These are phyloP conservation scores for Rotaria macrura DNA, from an alignment of 2,888 invertebrate species.

Conservation along the genomic window DNA sequence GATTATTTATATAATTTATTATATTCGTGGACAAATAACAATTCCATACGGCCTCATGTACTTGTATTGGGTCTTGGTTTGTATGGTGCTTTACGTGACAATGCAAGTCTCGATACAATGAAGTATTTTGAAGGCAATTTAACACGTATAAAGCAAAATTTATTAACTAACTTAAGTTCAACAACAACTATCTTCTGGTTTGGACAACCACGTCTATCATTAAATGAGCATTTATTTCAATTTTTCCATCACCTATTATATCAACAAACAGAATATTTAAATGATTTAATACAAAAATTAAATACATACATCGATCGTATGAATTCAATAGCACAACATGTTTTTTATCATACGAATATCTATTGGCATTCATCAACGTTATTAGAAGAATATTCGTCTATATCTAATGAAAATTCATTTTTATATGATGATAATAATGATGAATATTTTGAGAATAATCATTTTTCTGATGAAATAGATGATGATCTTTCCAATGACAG, in stretches of 20 bases:
- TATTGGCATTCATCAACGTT: slow-evolving; percentile 18
- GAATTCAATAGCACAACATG: not conserved
- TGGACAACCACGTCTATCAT: not conserved
- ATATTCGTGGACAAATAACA: slow-evolving; percentile 11
- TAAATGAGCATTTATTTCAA: slow-evolving; percentile 3
- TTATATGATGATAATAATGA: slow-evolving; percentile 14
- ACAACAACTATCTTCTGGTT: not conserved
- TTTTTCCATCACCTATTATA: not conserved
- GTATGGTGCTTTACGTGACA: not conserved
- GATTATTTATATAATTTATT: slow-evolving; percentile 8
- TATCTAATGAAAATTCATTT: not conserved
- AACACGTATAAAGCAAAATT: not conserved
- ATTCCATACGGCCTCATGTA: not conserved
- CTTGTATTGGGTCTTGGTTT: not conserved
- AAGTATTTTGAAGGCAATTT: not conserved
- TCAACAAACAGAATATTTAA: not conserved
- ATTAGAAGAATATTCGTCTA: not conserved
- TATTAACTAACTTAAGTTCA: slow-evolving; percentile 5
- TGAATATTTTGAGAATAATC: not conserved
- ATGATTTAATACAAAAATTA: not conserved
- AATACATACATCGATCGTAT: not conserved
- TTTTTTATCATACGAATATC: not conserved
- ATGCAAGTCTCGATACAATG: not conserved
- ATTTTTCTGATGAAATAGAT: not conserved
- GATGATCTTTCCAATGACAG: not conserved